phyloP scores from a whole-genome alignment of 2,888 invertebrate species.

The Caenorhabditis sulstoni region DNA sequence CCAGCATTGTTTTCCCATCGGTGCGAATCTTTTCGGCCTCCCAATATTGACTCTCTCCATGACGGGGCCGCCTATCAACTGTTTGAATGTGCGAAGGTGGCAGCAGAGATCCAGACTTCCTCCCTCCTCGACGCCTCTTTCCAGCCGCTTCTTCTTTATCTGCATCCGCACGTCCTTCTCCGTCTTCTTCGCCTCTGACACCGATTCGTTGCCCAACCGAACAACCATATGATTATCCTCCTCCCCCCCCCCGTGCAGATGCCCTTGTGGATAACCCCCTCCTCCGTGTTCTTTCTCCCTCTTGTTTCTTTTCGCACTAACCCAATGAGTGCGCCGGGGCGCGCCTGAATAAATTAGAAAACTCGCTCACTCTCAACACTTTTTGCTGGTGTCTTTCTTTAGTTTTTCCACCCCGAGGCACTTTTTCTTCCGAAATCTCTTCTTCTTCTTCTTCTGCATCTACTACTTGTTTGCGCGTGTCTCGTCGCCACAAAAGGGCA shows the following conservation, averaged over 20 bases:
- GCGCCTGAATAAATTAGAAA: slow-evolving; percentile 39
- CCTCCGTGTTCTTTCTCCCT: slow-evolving; percentile 20
- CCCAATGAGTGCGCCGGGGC: not conserved
- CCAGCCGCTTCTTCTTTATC: not conserved
- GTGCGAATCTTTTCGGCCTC: slow-evolving; percentile 22
- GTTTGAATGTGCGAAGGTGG: slow-evolving; percentile 15
- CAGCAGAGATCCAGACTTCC: too few relatives aligned
- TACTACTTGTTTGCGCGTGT: slow-evolving; percentile 46
- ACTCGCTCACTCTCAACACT: slow-evolving; percentile 24
- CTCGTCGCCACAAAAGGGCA: slow-evolving; percentile 10
- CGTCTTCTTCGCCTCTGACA: slow-evolving; percentile 12
- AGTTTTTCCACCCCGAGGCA: slow-evolving; percentile 39
- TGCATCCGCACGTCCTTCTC: too few relatives aligned
- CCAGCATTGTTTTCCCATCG: slow-evolving; percentile 32
- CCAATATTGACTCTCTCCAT: slow-evolving; percentile 40
- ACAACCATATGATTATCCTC: slow-evolving; percentile 52
- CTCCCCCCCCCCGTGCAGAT: slow-evolving; percentile 10
- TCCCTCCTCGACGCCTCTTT: too few relatives aligned
- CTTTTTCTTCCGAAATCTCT: slow-evolving; percentile 38
- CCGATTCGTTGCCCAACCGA: slow-evolving; percentile 39
- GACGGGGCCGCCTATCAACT: slow-evolving; percentile 35
- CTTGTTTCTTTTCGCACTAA: slow-evolving; percentile 17
- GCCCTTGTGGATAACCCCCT: slow-evolving; percentile 37
- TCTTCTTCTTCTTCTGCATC: slow-evolving; percentile 12
- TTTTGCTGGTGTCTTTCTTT: slow-evolving; percentile 12